phyloP scores from a whole-genome alignment of 92 coral and sea anemone species.

The Epizoanthus rinbou region DNA sequence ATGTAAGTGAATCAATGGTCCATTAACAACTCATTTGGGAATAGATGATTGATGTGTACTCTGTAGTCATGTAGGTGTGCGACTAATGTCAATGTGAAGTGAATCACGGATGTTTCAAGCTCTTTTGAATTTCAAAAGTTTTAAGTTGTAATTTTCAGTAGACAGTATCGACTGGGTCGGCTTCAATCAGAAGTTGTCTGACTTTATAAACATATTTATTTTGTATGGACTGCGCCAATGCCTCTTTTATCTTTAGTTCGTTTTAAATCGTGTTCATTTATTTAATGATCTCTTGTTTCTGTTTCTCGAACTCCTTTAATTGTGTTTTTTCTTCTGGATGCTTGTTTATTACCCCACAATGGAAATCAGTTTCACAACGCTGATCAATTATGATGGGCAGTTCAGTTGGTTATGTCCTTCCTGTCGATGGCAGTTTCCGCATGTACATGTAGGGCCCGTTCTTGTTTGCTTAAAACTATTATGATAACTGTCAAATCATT shows the following conservation, averaged over 20 bases:
- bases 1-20: too few relatives aligned
- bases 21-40: too few relatives aligned
- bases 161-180: constrained; percentile 1
- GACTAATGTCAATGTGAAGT: too few relatives aligned
- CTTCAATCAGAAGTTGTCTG: constrained; percentile 7
- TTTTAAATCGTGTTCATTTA: too few relatives aligned
- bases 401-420: constrained; percentile 22
- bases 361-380: not conserved
- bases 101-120: too few relatives aligned
- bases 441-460: constrained; percentile 11
- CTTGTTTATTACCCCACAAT: constrained; percentile 12
- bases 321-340: constrained; percentile 21
- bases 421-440: constrained; percentile 15
- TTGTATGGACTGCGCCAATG: not conserved
- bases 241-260: not conserved
- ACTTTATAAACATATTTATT: constrained; percentile 25
- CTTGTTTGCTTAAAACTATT: not conserved
- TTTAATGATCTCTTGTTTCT: constrained; percentile 15
- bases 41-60: too few relatives aligned
- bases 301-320: constrained; percentile 23
- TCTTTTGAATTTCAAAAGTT: too few relatives aligned
- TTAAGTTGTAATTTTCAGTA: too few relatives aligned
- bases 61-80: too few relatives aligned
- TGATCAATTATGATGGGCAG: constrained; percentile 16
- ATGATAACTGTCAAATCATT: constrained; percentile 3